Base-by-base conservation (phyloP, 2,888 invertebrate species). In the Drosophila diplacantha region DNA sequence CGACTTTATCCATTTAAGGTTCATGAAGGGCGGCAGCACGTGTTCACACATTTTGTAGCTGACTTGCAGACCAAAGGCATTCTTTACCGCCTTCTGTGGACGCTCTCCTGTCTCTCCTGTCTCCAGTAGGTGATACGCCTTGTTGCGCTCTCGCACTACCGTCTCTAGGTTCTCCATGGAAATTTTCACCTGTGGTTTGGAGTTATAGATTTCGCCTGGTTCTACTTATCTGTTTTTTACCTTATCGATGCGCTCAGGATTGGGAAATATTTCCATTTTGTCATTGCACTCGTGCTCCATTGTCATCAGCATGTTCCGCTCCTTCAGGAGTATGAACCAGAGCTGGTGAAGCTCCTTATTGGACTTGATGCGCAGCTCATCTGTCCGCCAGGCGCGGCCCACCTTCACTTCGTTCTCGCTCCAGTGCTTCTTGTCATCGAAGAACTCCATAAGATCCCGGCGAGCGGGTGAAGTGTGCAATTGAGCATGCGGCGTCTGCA, bases 321-420 rank as follows among this genome's bases (percentile, higher is more conserved):
- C 99, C 89, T 99, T 99, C 53, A 98, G 89, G 58, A 99, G 89
- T 16, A 92, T 85, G 84, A 91, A 98, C 99, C 99, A 99, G 62
- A 99, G 89, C 89, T 99, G 98, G 87, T 99, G 99, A 59, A 99
- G 90, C 88, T 99, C 99, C 50, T 92, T 90, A 86, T 98, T 99
- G 46, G 96, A 96, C 89, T 99, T 99, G 47, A 98, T 92, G 82
- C 99, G 91, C 20, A 99, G 89, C 88, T 99, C 99, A 71, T 97
- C 97, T 57, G 90, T 87, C 65, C 90, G 93, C 98, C 98, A 99
- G 5, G 95, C 91, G 75, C 98, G 91, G 4, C 98, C 97, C 52
- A 92, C 92, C 89, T 92, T 92, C 8, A 98, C 91, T 84, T 92
- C 92, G 31, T 89, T 89, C 86, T 92, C 92, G 32, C 91, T 92